Base-by-base conservation (phyloP, 2,888 invertebrate species). In the Dolomedes plantarius region DNA sequence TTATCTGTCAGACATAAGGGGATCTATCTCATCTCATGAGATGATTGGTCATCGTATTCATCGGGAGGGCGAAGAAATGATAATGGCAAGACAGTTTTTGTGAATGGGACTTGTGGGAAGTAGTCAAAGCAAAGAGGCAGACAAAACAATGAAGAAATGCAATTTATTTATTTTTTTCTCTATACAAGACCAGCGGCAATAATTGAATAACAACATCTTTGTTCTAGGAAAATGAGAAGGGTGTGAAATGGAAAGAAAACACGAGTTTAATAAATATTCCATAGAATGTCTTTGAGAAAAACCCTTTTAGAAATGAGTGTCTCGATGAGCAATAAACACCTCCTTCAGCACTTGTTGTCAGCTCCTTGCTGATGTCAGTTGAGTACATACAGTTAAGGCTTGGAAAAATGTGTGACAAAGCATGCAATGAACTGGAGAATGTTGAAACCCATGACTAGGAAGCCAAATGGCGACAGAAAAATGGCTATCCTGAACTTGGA, bases 161-260 rank as follows among this genome's bases (percentile, higher is more conserved):
- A 74, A 68, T 80, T 78, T 75, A 28, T 67, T 65, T 65, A 65
- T 65, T 31, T 23, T 46, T 56, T 79, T 74, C 74, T 81, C 74
- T 81, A 74, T 81, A 81, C 81, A 81, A 81, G 81, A 74, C 62
- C 81, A 74, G 46, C 46, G 72, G 64, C 79, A 80, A 80, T 65
- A 72, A 73, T 65, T 39, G 73, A 62, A 50, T 72, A 28, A 50
- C 72, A 80, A 80, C 79, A 80, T 80, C 73, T 80, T 80, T 65
- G 79, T 80, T 80, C 79, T 80, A 80, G 41, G 65, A 41, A 80
- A 80, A 80, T 80, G 72, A 80, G 56, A 80, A 72, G 67, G 50
- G 50, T 32, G 73, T 78, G 78, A 71, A n/a, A 72, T 29, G 65
- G 31, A 78, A 69, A 69, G 39, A 41, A n/a, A 71, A 78, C 23